phyloP scores from a whole-genome alignment of 2,888 invertebrate genomes.

The Trichopoda pennipes region DNA sequence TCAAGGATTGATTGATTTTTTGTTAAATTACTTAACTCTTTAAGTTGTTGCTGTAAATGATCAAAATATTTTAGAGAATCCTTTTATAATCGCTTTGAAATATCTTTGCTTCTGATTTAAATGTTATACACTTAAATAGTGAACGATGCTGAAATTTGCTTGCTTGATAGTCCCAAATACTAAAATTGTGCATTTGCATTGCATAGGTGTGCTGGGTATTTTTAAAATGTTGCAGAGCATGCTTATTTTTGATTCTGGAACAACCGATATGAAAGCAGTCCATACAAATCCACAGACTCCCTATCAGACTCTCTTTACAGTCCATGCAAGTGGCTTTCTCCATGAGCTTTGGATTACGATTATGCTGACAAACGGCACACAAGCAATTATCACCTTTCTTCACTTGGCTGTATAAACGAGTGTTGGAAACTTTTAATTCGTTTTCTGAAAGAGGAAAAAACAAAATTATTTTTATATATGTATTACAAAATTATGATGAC shows the following conservation, averaged over 20 bases:
- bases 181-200: conserved; percentile 34
- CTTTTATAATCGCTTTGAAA: neutral
- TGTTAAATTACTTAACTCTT: conserved; percentile 25
- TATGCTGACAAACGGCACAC: conserved; percentile 35
- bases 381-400: neutral
- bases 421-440: neutral
- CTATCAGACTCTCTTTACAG: neutral
- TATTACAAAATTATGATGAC: no score
- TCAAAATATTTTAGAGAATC: conserved; percentile 27
- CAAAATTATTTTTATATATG: no score
- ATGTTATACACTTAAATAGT: neutral
- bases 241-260: neutral
- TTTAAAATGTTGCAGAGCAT: conserved; percentile 34
- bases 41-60: conserved; percentile 38
- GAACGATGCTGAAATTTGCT: conserved; percentile 25
- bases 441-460: neutral
- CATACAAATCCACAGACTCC: conserved; percentile 43
- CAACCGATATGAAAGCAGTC: conserved; percentile 53
- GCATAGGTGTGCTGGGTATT: conserved; percentile 7
- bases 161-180: conserved; percentile 48
- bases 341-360: conserved; percentile 11
- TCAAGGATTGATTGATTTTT: conserved; percentile 28
- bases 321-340: conserved; percentile 40
- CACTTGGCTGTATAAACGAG: neutral
- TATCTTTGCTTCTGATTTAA: neutral